Evolutionary conservation across 2,888 invertebrate genomes (phyloP), one percentile per base, ranked within the genome.

Genomic region (Sylvicola cinctus): DNA sequence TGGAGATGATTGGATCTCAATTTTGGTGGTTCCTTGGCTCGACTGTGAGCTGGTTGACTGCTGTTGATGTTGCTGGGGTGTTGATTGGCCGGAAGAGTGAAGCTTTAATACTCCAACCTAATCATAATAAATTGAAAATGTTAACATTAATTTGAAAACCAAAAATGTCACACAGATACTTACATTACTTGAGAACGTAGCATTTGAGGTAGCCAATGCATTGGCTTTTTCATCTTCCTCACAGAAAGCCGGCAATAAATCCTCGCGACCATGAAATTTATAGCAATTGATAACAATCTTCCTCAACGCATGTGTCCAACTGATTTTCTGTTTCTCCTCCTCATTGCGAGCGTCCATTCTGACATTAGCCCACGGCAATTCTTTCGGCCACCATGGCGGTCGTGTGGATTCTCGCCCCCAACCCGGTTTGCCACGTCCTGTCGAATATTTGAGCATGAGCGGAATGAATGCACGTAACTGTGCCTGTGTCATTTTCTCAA

Each of bases 401-500:
- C 90, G 68, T 37, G 90, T 93, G 13, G 90, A 88, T 52, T 88
- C 88, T 47, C 91, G 72, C 3, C 95, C 95, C 95, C 95, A 95
- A 28, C 93, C 93, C 30, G 93, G 95, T 59, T 95, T 95, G 41
- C 93, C 93, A 44, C 93, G 68, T 31, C 74, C 71, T 44, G 93
- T 95, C 4, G 91, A 91, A 60, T 91, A 93, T 62, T 95, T 95
- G 50, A 95, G 66, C 93, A 95, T 95, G 46, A 95, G 70, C 41
- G 93, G 93, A 48, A 95, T 95, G 60, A 95, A 95, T 38, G 91
- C 91, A 47, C 95, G 62, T 39, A 95, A 64, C 61, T 95, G 93
- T 35, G 93, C 93, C 65, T 93, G 91, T 28, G 93, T 95, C 95
- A 95, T 95, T 68, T 95, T 95, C 63, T 95, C 93, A 1, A 95